Base-by-base conservation (phyloP, 2,113 vertebrate genomes). In the Harpagus bidentatus region DNA sequence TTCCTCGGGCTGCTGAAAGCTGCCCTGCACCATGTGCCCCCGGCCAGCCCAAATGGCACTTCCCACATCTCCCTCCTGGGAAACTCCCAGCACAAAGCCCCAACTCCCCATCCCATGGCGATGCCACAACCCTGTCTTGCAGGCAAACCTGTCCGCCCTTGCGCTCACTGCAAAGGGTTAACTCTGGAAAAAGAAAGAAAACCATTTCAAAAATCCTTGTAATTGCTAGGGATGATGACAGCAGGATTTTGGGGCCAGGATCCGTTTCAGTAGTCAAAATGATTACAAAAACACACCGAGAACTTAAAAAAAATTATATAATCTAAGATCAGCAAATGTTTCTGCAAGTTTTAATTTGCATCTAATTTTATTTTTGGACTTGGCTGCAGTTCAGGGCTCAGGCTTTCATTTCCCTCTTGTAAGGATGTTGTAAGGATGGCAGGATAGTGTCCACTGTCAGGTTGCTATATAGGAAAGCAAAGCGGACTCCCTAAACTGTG, bases 71-170 rank as follows among this genome's bases (percentile, higher is more conserved):
- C 47, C 59, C 32, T 11, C 32, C 59, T 0, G 1, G 31, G 26
- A 28, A 34, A 25, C 9, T 15, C 83, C 53, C 50, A 8, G 40
- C n/a, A 55, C 61, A 31, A 58, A 56, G 25, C 13, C 65, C 22
- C 29, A 10, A 1, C 11, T 43, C 52, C 42, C 47, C 11, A 0
- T 31, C 36, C 72, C 29, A 1, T 0, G 7, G 59, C 1, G 1
- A 31, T 9, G 52, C 52, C 90, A 18, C 69, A 21, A 9, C 50
- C 58, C 73, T 1, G 16, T 40, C 38, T 8, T 3, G 1, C 29
- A 21, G 71, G 62, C 43, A 58, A 63, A 87, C 16, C 42, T 36
- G 1, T 11, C 61, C 3, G 1, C 43, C 61, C 61, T 16, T 13
- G 6, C 3, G 16, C 87, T 77, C 78, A 16, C 48, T 9, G 1